Conservation (phyloP, 1,140 invertebrate species). For the Plectrocnemia conspersa region DNA sequence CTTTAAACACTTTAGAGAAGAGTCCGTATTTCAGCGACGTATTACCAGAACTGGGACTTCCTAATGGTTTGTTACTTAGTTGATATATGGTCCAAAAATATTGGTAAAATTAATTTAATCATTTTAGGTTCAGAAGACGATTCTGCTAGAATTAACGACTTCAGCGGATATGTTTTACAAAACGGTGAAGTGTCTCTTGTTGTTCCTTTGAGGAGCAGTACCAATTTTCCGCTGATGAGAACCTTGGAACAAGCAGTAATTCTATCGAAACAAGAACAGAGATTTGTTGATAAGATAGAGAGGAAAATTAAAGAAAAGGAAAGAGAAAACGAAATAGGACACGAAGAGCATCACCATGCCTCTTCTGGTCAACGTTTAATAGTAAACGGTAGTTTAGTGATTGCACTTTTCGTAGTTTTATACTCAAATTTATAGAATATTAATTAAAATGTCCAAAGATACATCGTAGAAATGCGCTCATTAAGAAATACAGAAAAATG, state of each 20-base stretch:
- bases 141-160: constrained; percentile 36
- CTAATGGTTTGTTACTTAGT: background rate
- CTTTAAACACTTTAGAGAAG: constrained; percentile 13
- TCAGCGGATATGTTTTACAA: constrained; percentile 38
- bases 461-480: too few relatives aligned
- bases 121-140: constrained; percentile 16
- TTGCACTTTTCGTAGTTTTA: too few relatives aligned
- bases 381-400: too few relatives aligned
- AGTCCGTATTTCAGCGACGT: constrained; percentile 26
- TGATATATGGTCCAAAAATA: background rate
- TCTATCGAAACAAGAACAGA: constrained; percentile 53
- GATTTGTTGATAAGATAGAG: constrained; percentile 44
- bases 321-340: constrained; percentile 38
- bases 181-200: constrained; percentile 41
- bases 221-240: constrained; percentile 58
- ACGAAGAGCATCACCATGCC: constrained; percentile 29
- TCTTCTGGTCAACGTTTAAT: too few relatives aligned
- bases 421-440: too few relatives aligned
- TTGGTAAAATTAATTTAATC: background rate
- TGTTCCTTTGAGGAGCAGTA: constrained; percentile 42
- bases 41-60: constrained; percentile 7
- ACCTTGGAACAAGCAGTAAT: constrained; percentile 58
- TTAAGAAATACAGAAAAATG: too few relatives aligned
- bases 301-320: constrained; percentile 42
- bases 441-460: too few relatives aligned